A percentile compares a stretch with the other conserved stretches of the same genome.
Conservation (phyloP, 2,113 vertebrate genomes). For the Odobenus rosmarus region DNA sequence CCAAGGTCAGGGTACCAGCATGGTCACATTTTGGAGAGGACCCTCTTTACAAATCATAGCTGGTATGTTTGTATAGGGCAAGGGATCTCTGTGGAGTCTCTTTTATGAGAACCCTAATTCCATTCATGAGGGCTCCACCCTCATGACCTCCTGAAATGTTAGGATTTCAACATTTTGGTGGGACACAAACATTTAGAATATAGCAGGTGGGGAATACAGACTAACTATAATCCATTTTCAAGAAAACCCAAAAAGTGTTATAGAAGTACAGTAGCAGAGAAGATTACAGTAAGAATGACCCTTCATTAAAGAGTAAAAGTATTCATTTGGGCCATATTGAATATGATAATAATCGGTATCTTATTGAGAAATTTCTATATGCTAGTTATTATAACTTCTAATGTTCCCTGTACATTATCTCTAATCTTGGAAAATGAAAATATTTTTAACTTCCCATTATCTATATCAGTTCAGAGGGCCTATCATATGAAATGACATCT, state of each 20-base stretch:
- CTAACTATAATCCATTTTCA: neutral
- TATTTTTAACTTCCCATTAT: conserved; percentile 27
- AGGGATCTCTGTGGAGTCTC: neutral
- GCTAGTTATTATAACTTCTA: neutral
- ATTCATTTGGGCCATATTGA: neutral
- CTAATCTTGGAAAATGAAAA: conserved; percentile 2
- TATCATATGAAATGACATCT: neutral
- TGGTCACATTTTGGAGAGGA: neutral
- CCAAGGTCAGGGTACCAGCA: neutral
- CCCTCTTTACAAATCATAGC: neutral
- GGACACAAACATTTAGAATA: neutral
- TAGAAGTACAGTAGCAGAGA: neutral
- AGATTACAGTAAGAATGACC: neutral
- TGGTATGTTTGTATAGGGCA: neutral
- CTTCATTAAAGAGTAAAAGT: neutral
- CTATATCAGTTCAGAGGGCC: neutral
- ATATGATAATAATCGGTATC: neutral
- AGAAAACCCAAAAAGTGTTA: neutral
- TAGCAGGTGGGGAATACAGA: neutral
- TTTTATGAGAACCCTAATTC: neutral
- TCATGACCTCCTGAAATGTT: neutral
- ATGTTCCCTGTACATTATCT: conserved; percentile 1
- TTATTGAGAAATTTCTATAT: conserved; percentile 24
- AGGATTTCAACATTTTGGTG: neutral
- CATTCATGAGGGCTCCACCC: neutral